Base-by-base conservation (phyloP, 2,113 vertebrate species). In the Trematomus loennbergii region DNA sequence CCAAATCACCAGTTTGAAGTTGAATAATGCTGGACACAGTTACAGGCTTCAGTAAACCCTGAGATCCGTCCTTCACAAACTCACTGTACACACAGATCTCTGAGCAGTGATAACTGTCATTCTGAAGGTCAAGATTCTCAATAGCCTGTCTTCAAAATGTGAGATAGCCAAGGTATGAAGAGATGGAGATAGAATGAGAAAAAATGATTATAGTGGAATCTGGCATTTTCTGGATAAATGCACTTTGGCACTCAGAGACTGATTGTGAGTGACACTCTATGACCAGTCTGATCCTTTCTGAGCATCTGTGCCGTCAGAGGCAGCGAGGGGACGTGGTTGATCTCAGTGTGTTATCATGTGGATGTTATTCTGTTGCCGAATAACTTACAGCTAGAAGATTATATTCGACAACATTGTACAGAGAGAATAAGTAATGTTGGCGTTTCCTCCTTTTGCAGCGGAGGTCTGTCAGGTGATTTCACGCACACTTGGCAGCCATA, bases 161-260 rank as follows among this genome's bases (percentile, higher is more conserved):
- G 49, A 90, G 89, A 84, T 83, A 79, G 79, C 49, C 55, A 46
- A 83, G 70, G 85, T 79, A 84, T 77, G 82, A 89, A 78, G 85
- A 85, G 81, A 88, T 75, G 77, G 86, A 81, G 87, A 89, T 87
- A 73, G 89, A 91, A 87, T 83, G 82, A 86, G 85, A 87, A 87
- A 90, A 90, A 87, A 87, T 87, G 89, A 93, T 93, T 93, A 89
- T 72, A 86, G 86, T 87, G 84, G 85, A 91, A 89, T 93, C 82
- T 93, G 89, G 88, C 88, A 89, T 91, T 93, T 92, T 93, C 88
- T 90, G 92, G 90, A 81, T 91, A 89, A 87, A 91, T 93, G 93
- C 92, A 82, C 92, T 92, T 89, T 91, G 89, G 85, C 85, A 89
- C 84, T 82, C 55, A 13, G 58, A 72, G 79, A 33, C 82, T 94